These are phyloP conservation scores for Hestina assimilis DNA, from an alignment of 1,140 invertebrate species.

Conservation along the genomic window DNA sequence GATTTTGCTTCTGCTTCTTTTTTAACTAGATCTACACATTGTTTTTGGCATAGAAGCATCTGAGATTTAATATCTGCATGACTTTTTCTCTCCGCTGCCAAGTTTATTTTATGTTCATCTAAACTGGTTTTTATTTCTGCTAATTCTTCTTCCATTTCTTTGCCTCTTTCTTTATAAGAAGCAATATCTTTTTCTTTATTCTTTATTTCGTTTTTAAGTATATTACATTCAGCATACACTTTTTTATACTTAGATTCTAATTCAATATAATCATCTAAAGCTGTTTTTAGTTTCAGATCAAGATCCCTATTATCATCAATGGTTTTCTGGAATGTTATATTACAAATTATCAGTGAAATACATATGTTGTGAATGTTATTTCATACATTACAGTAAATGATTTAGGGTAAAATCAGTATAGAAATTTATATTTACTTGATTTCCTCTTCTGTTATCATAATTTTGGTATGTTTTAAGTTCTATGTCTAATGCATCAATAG, in stretches of 20 bases:
- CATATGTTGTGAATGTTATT: no score
- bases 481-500: slow-evolving; percentile 78
- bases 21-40: slow-evolving; percentile 47
- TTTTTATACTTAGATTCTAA: slow-evolving; percentile 68
- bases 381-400: no score
- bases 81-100: slow-evolving; percentile 50
- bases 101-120: slow-evolving; percentile 55
- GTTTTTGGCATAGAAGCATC: slow-evolving; percentile 46
- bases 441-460: slow-evolving; percentile 45
- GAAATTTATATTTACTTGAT: slow-evolving; percentile 36
- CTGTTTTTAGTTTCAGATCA: slow-evolving; percentile 61
- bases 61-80: slow-evolving; percentile 52
- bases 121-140: slow-evolving; percentile 47
- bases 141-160: slow-evolving; percentile 56
- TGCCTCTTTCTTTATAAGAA: slow-evolving; percentile 60
- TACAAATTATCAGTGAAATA: background rate
- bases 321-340: slow-evolving; percentile 31
- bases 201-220: slow-evolving; percentile 49
- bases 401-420: no score
- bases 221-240: slow-evolving; percentile 47
- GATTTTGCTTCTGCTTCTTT: slow-evolving; percentile 66
- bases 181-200: slow-evolving; percentile 51
- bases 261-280: slow-evolving; percentile 65
- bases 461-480: slow-evolving; percentile 77
- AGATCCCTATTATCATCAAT: slow-evolving; percentile 52